These are phyloP conservation scores for Drosophila paulistorum DNA, from an alignment of 1,140 invertebrate genomes.

Conservation along the genomic window DNA sequence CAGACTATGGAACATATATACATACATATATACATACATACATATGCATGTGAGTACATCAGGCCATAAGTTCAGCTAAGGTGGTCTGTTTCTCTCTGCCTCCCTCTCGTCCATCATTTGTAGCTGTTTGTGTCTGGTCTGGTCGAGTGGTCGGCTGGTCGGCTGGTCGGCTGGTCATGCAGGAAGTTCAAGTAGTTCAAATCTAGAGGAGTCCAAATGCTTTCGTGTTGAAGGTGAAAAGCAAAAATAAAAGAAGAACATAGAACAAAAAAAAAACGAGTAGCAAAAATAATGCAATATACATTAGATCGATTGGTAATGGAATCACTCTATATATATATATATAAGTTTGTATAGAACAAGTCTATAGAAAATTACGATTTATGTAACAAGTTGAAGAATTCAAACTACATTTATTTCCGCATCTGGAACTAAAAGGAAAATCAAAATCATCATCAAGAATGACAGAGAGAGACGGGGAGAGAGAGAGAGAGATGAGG, in stretches of 20 bases:
- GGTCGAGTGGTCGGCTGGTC: conserved; percentile 18
- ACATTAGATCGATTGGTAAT: conserved; percentile 58
- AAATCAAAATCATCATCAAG: conserved; percentile 18
- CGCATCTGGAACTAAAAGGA: conserved; percentile 63
- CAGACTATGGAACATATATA: conserved; percentile 1
- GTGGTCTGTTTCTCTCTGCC: not conserved
- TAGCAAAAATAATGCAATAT: conserved; percentile 74
- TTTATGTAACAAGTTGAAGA: conserved; percentile 79
- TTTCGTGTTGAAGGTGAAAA: not conserved
- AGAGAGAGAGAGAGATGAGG: not conserved
- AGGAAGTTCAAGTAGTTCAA: conserved; percentile 71
- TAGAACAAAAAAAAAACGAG: conserved; percentile 42
- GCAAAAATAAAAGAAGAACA: not conserved
- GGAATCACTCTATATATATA: not conserved
- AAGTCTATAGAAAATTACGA: conserved; percentile 78
- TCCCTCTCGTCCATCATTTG: not conserved
- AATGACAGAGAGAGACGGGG: no score
- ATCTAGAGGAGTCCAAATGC: not conserved
- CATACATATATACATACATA: not conserved
- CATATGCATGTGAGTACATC: not conserved
- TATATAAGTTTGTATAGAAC: conserved; percentile 44
- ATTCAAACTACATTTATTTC: conserved; percentile 76
- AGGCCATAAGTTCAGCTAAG: conserved; percentile 9
- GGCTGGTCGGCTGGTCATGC: conserved; percentile 44
- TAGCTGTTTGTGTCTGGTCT: conserved; percentile 11